A percentile compares a stretch with the other conserved stretches of the same genome.
phyloP scores from a whole-genome alignment of 2,888 invertebrate species.

The Charanyca ferruginea region DNA sequence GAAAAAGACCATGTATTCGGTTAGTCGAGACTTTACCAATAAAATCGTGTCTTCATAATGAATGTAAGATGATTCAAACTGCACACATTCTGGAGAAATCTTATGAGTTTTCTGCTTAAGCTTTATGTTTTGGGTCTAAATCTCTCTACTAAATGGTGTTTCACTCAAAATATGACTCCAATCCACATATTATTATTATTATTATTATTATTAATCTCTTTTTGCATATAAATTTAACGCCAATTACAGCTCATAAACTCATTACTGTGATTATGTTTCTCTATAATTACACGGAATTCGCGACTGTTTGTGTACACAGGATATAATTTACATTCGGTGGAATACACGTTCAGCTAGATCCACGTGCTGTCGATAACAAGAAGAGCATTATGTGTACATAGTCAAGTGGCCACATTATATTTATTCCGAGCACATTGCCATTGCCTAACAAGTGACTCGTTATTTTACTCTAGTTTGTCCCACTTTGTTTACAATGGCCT shows the following conservation, averaged over 20 bases:
- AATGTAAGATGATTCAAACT: neutral
- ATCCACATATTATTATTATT: too few relatives aligned
- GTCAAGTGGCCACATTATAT: conserved; percentile 72
- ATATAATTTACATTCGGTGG: conserved; percentile 51
- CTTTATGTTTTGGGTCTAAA: conserved; percentile 2
- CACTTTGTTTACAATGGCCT: conserved; percentile 76
- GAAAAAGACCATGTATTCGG: conserved; percentile 13
- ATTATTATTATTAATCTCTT: too few relatives aligned
- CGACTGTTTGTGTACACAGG: conserved; percentile 23
- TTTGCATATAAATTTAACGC: conserved; percentile 7
- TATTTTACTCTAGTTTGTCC: conserved; percentile 78
- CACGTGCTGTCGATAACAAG: conserved; percentile 78
- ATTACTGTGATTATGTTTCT: conserved; percentile 26
- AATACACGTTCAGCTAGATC: conserved; percentile 59
- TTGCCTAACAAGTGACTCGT: conserved; percentile 83
- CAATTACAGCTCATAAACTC: conserved; percentile 26
- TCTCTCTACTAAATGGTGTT: neutral
- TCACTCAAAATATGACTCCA: conserved; percentile 7
- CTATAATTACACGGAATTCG: conserved; percentile 19
- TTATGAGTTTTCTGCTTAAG: neutral
- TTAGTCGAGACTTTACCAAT: conserved; percentile 8
- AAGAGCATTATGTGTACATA: conserved; percentile 73
- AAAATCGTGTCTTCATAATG: conserved; percentile 6
- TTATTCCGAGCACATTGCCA: conserved; percentile 79
- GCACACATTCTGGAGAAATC: conserved; percentile 1